These are phyloP conservation scores for Trichomycterus rosablanca DNA, from an alignment of 2,113 vertebrate species.

Conservation along the genomic window DNA sequence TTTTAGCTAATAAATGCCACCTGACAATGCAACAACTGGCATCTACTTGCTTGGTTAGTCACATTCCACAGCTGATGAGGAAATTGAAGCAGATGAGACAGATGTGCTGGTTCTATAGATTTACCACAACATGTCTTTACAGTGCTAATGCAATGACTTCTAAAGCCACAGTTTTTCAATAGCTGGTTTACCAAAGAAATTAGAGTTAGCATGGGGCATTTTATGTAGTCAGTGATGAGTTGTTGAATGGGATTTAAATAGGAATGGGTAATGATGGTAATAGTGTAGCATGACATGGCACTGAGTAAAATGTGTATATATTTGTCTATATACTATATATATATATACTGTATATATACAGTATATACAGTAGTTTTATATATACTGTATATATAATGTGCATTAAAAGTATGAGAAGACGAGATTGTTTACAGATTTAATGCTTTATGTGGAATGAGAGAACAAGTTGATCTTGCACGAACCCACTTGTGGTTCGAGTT, in stretches of 20 bases:
- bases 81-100: conserved; percentile 55
- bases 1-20: conserved; percentile 13
- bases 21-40: conserved; percentile 15
- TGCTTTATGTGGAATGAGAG: conserved; percentile 37
- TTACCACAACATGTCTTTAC: conserved; percentile 51
- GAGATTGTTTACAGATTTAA: conserved; percentile 28
- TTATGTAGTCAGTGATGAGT: neutral
- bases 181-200: conserved; percentile 1
- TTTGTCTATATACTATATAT: too few species aligned
- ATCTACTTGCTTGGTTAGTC: conserved; percentile 46
- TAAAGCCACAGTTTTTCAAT: conserved; percentile 2
- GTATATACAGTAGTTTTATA: too few species aligned
- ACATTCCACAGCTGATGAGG: conserved; percentile 38
- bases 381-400: too few species aligned
- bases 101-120: conserved; percentile 56
- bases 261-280: too few species aligned
- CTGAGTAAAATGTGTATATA: too few species aligned
- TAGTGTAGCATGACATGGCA: neutral
- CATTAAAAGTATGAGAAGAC: conserved; percentile 11
- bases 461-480: conserved; percentile 50
- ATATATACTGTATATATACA: too few species aligned
- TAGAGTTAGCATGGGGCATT: conserved; percentile 11
- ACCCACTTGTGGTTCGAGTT: conserved; percentile 53
- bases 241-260: conserved; percentile 8
- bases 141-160: conserved; percentile 10